Base-by-base conservation (phyloP, 2,113 vertebrate species). In the Malaclemys terrapin region DNA sequence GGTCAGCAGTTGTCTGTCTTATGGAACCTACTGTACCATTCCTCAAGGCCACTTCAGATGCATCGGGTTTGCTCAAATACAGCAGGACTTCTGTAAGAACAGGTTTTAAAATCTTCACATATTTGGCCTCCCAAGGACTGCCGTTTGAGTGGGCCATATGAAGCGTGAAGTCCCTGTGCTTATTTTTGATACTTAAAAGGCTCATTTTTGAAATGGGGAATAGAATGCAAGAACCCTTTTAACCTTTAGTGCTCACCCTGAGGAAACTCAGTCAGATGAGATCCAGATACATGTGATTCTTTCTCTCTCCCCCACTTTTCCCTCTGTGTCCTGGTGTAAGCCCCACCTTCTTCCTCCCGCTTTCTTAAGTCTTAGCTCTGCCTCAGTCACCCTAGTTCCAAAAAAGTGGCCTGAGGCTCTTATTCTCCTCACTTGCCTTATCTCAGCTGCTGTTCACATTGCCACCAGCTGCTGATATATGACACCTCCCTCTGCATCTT, bases 381-480 rank as follows among this genome's bases (percentile, higher is more conserved):
- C 53, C 95, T 57, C 14, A 2, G 24, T 88, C 87, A 52, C 69
- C 5, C 3, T 52, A 20, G 24, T 54, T 87, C 3, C 35, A 54
- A 38, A 35, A 42, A 82, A 12, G 65, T 94, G 8, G 92, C 22
- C 45, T 82, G 53, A n/a, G 27, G 83, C 2, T 11, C 24, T 84
- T 0, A 0, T 24, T 45, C 25, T 3, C 4, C 4, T 81, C 53
- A 0, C 0, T 59, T 35, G 38, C 24, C 42, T 25, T 25, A 31
- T 1, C 20, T 87, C 69, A 2, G 8, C 45, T 90, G 31, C 25
- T 38, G 16, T 50, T 8, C 5, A 62, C 35, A 29, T 59, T 20
- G 49, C 45, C 54, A 79, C 0, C 29, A 56, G 38, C 7, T 82
- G 17, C 12, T 27, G 16, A 7, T 3, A 29, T 50, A 79, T 38